These are phyloP conservation scores for Lutjanus argentimaculatus DNA, from an alignment of 2,797 vertebrate genomes.

Conservation along the genomic window DNA sequence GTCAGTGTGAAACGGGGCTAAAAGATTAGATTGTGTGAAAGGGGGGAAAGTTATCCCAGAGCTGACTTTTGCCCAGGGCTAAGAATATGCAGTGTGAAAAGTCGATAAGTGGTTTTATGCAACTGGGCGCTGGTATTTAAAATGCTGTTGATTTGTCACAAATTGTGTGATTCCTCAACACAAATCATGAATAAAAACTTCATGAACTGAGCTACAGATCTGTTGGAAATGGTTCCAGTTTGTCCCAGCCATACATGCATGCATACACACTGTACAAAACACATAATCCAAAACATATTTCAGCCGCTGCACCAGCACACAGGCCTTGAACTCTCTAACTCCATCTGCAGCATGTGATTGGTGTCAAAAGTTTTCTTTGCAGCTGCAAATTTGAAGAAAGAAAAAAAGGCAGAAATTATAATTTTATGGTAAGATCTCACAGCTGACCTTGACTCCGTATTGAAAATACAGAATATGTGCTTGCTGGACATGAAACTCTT, in stretches of 20 bases:
- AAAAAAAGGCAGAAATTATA: neutral
- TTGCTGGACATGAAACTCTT: constrained; percentile 95
- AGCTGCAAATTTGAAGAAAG: neutral
- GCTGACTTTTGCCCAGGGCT: too few species aligned
- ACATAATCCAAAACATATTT: constrained; percentile 66
- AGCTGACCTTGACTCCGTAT: constrained; percentile 91
- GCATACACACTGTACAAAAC: constrained; percentile 25
- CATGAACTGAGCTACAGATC: constrained; percentile 14
- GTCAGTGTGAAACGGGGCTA: too few species aligned
- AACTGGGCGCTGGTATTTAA: neutral
- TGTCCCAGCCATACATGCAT: constrained; percentile 15
- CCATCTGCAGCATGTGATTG: constrained; percentile 16
- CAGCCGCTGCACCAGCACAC: constrained; percentile 21
- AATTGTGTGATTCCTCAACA: neutral
- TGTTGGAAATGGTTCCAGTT: constrained; percentile 3
- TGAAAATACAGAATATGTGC: constrained; percentile 96
- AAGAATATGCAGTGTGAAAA: too few species aligned
- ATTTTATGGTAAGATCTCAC: neutral
- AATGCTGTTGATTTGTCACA: neutral
- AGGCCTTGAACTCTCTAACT: constrained; percentile 36
- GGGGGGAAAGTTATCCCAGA: too few species aligned
- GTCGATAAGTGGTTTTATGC: too few species aligned
- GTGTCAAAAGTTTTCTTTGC: constrained; percentile 20
- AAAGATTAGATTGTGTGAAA: too few species aligned
- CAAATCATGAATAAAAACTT: neutral